Conservation (phyloP, 2,113 vertebrate genomes). For the Rhynchomys soricoides region DNA sequence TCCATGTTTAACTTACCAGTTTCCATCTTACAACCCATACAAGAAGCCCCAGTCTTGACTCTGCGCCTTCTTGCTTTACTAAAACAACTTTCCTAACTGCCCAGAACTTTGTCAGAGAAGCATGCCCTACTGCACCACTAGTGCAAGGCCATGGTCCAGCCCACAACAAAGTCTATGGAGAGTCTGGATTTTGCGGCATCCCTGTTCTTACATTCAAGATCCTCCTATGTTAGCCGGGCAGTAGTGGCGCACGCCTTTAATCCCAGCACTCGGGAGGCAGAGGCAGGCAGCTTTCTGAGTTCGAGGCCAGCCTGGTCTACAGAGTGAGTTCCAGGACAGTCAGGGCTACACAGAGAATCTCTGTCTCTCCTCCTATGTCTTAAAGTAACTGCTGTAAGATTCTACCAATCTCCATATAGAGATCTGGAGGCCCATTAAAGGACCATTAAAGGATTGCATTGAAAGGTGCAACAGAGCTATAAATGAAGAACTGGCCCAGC, state of each 20-base stretch:
- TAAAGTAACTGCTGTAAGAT: not conserved
- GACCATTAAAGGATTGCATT: not conserved
- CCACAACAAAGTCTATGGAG: not conserved
- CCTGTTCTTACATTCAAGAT: not conserved
- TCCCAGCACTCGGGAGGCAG: too few relatives aligned
- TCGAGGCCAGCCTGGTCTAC: too few relatives aligned
- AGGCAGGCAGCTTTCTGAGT: too few relatives aligned
- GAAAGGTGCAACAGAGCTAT: not conserved
- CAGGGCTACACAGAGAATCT: too few relatives aligned
- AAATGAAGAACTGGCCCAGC: not conserved
- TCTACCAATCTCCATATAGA: not conserved
- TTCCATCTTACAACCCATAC: not conserved
- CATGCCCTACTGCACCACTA: not conserved
- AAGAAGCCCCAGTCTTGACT: not conserved
- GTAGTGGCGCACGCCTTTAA: too few relatives aligned
- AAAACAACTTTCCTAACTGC: not conserved
- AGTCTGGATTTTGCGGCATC: too few relatives aligned
- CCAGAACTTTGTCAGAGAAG: not conserved
- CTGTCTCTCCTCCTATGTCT: too few relatives aligned
- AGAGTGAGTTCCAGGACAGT: too few relatives aligned
- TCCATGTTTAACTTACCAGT: not conserved
- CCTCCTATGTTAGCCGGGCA: too few relatives aligned
- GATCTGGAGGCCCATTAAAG: too few relatives aligned
- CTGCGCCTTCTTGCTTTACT: not conserved
- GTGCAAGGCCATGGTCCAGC: rapidly evolving